Evolutionary conservation across 2,888 invertebrate genomes (phyloP), one percentile per base, ranked within the genome.

Genomic region (Alloscopus bannaensis): DNA sequence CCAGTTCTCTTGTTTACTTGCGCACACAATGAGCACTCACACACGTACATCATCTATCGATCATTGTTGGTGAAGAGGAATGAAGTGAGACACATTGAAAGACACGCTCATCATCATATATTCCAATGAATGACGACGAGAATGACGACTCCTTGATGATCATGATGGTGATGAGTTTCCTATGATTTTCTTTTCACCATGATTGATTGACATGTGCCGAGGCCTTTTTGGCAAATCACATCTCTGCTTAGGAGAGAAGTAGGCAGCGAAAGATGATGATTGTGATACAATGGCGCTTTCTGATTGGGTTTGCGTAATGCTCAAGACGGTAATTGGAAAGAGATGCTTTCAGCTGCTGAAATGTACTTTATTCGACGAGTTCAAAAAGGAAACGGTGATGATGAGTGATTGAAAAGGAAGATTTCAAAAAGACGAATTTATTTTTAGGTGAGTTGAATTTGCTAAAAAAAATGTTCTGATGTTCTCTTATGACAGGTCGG

Each of bases 401-500:
- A 8, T 36, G 8, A 36, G 36, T 36, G 36, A 36, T 36, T 36
- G 36, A 6, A 36, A 8, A 13, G 6, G 36, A 36, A 8, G 36
- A 36, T 36, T 8, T 36, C 36, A 36, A 13, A 8, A 36, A 8
- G 13, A 36, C 36, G 6, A 47, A n/a, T 47, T 47, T n/a, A n/a
- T n/a, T n/a, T n/a, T 47, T 47, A n/a, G 47, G 18, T 47, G 47
- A 13, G 6, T 36, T 6, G 47, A 4, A 47, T 47, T 47, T n/a
- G 11, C n/a, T 47, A 13, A 47, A 47, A 47, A 47, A 47, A 47
- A 47, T 47, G n/a, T n/a, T 3, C 45, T 45, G 13, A 16, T 52
- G 3, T 52, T 52, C 24, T 24, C 24, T 52, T 52, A 22, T n/a
- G 20, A 50, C 52, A 88, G 89, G 73, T 88, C 89, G 1, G 87